Conservation (phyloP, 2,113 vertebrate genomes). For the Oxyura jamaicensis region DNA sequence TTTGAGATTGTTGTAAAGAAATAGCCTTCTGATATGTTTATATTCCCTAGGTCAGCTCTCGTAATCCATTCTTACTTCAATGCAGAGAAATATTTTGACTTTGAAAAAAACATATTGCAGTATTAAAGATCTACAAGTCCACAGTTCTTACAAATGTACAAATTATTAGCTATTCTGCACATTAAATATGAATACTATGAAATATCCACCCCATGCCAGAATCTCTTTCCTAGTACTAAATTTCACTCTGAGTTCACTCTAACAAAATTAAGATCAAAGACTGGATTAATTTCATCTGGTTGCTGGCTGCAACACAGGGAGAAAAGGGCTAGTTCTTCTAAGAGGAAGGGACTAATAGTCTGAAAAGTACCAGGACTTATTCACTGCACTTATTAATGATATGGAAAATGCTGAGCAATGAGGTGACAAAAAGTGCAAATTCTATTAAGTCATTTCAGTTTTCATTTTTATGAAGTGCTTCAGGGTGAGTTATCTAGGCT, state of each 20-base stretch:
- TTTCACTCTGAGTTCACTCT: background rate
- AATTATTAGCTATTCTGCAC: background rate
- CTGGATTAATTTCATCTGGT: background rate
- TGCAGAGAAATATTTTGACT: background rate
- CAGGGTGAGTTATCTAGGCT: background rate
- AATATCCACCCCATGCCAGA: background rate
- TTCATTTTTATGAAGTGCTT: background rate
- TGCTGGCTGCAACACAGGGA: background rate
- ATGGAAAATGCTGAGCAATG: conserved; percentile 23
- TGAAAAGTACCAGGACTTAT: background rate
- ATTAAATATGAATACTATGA: background rate
- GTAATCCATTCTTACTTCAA: background rate
- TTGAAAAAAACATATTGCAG: background rate
- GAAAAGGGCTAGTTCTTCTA: background rate
- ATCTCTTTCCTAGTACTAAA: background rate
- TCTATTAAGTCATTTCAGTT: background rate
- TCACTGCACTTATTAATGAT: conserved; percentile 10
- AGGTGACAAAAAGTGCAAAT: background rate
- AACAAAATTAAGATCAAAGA: background rate
- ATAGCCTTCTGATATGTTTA: background rate
- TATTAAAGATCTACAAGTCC: background rate
- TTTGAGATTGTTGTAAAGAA: too few relatives aligned
- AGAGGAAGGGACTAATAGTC: background rate
- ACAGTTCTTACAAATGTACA: too few relatives aligned
- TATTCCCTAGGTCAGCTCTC: background rate